Conservation (phyloP, 1,140 invertebrate species). For the Drosophila ficusphila region DNA sequence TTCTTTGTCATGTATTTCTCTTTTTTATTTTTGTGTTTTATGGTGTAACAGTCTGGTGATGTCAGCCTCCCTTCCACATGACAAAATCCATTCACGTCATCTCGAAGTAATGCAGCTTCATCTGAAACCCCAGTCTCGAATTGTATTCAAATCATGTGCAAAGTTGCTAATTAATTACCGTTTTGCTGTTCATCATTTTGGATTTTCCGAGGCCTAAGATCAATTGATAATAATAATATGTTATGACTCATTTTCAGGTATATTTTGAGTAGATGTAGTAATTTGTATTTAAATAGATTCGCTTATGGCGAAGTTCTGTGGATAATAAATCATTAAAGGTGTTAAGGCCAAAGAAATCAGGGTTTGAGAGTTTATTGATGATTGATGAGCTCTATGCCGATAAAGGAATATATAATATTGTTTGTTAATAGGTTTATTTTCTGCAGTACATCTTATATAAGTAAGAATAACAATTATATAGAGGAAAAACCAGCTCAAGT, state of each 20-base stretch:
- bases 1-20: conserved; percentile 40
- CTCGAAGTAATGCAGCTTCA: conserved; percentile 18
- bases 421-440: too few species aligned
- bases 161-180: conserved; percentile 46
- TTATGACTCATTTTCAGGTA: conserved; percentile 14
- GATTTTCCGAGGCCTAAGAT: conserved; percentile 3
- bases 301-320: background rate
- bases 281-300: conserved; percentile 8
- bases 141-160: conserved; percentile 47
- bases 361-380: background rate
- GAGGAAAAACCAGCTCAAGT: background rate
- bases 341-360: background rate
- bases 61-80: conserved; percentile 38
- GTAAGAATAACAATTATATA: too few species aligned
- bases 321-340: conserved; percentile 16
- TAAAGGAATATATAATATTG: too few species aligned
- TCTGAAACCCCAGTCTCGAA: conserved; percentile 1
- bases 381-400: too few species aligned
- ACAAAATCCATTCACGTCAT: conserved; percentile 46
- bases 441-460: too few species aligned
- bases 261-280: background rate
- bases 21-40: conserved; percentile 25
- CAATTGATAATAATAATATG: conserved; percentile 1
- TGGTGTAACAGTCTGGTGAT: conserved; percentile 43
- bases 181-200: conserved; percentile 1